phyloP scores from a whole-genome alignment of 1,140 invertebrate genomes.

The Drosophila triauraria region DNA sequence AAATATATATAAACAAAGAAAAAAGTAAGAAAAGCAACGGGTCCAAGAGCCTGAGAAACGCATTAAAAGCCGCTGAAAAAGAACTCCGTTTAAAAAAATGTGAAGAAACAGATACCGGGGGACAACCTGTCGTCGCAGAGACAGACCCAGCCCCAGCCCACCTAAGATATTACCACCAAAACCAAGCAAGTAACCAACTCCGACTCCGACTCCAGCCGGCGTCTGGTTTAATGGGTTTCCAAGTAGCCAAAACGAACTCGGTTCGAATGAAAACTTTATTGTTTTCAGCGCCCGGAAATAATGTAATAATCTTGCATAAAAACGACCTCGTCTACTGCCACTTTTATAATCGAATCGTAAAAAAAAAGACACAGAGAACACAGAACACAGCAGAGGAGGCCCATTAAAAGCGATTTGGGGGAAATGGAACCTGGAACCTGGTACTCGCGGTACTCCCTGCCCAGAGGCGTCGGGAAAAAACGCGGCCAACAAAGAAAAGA shows the following conservation, averaged over 20 bases:
- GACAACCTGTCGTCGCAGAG: slow-evolving; percentile 9
- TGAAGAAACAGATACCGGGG: slow-evolving; percentile 41
- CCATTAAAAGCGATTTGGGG: slow-evolving; percentile 52
- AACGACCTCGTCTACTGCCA: slow-evolving; percentile 33
- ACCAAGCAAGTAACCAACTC: background rate
- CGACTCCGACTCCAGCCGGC: slow-evolving; percentile 34
- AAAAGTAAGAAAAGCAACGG: slow-evolving; percentile 63
- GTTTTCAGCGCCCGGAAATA: slow-evolving; percentile 73
- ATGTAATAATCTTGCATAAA: slow-evolving; percentile 81
- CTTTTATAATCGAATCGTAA: slow-evolving; percentile 79
- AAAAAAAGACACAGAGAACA: slow-evolving; percentile 24
- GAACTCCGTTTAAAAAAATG: slow-evolving; percentile 25
- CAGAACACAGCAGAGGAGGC: slow-evolving; percentile 6
- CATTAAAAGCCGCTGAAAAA: slow-evolving; percentile 61
- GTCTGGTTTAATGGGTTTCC: slow-evolving; percentile 68
- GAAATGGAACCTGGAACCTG: slow-evolving; percentile 40
- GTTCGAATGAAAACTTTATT: slow-evolving; percentile 68
- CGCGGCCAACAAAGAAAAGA: slow-evolving; percentile 51
- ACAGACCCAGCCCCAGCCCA: slow-evolving; percentile 21
- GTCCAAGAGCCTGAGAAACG: slow-evolving; percentile 78
- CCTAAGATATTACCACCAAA: slow-evolving; percentile 6
- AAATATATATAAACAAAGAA: slow-evolving; percentile 31
- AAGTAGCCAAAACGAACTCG: slow-evolving; percentile 43
- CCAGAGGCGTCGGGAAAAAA: slow-evolving; percentile 3
- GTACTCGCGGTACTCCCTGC: background rate